Conservation (phyloP, 64 coral and sea anemone species). For the Exaiptasia diaphana region DNA sequence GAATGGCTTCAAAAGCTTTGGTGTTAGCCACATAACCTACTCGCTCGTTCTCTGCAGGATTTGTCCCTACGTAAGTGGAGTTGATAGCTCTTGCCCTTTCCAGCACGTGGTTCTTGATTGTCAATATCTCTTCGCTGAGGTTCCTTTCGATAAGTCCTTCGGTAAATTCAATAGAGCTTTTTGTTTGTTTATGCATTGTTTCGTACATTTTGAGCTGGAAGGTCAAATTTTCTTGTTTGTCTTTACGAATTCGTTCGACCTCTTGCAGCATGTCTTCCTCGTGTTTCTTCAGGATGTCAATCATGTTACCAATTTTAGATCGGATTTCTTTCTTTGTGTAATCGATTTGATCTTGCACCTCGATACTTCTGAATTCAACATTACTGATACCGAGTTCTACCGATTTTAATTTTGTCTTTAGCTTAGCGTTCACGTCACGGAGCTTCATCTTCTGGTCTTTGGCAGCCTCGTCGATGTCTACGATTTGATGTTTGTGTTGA, state of each 20-base stretch:
- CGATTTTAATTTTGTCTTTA: slow-evolving; percentile 42
- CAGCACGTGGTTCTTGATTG: slow-evolving; percentile 62
- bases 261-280: slow-evolving; percentile 71
- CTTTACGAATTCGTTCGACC: slow-evolving; percentile 66
- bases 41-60: slow-evolving; percentile 62
- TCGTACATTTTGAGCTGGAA: slow-evolving; percentile 63
- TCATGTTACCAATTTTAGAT: slow-evolving; percentile 58
- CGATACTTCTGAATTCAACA: slow-evolving; percentile 44
- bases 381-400: slow-evolving; percentile 48
- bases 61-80: slow-evolving; percentile 45
- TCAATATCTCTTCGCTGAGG: slow-evolving; percentile 63
- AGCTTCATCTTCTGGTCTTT: slow-evolving; percentile 54
- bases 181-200: slow-evolving; percentile 58
- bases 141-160: slow-evolving; percentile 62
- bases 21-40: slow-evolving; percentile 70
- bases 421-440: slow-evolving; percentile 32
- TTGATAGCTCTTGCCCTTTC: slow-evolving; percentile 27
- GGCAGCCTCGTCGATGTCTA: slow-evolving; percentile 55
- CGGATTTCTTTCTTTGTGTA: slow-evolving; percentile 69
- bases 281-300: slow-evolving; percentile 56
- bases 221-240: slow-evolving; percentile 73
- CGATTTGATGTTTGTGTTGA: slow-evolving; percentile 60
- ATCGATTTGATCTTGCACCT: slow-evolving; percentile 67
- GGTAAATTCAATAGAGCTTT: slow-evolving; percentile 61
- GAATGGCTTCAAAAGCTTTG: slow-evolving; percentile 22